Conservation (phyloP, 2,888 invertebrate species). For the Frankliniella intonsa region DNA sequence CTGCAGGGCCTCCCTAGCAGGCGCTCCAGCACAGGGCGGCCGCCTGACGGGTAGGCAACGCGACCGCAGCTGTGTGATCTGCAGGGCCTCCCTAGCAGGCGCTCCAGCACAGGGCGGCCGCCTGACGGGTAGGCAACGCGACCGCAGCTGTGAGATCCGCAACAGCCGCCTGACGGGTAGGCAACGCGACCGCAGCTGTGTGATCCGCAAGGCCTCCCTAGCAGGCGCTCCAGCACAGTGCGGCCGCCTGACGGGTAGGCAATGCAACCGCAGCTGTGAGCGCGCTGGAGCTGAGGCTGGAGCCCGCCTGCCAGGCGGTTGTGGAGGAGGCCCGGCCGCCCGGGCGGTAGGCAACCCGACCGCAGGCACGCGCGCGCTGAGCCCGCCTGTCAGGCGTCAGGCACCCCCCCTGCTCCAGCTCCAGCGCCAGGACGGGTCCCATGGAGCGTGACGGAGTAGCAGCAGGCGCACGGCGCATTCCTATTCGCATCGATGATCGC, state of each 20-base stretch:
- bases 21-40: too few relatives aligned
- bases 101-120: not conserved
- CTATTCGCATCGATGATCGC: too few relatives aligned
- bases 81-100: too few relatives aligned
- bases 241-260: not conserved
- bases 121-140: too few relatives aligned
- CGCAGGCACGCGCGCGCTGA: not conserved
- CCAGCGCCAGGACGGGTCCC: too few relatives aligned
- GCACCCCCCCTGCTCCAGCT: not conserved
- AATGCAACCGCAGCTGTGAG: not conserved
- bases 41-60: too few relatives aligned
- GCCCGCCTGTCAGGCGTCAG: not conserved
- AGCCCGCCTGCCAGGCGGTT: not conserved
- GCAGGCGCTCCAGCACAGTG: not conserved
- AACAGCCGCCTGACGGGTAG: too few relatives aligned
- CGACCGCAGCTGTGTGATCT: too few relatives aligned
- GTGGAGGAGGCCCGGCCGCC: not conserved
- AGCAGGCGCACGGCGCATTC: not conserved
- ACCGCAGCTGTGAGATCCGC: too few relatives aligned
- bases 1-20: too few relatives aligned
- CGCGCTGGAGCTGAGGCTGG: not conserved
- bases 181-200: too few relatives aligned
- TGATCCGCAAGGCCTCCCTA: too few relatives aligned
- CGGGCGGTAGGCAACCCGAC: not conserved
- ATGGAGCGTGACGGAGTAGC: not conserved